Conservation (phyloP, 1,140 invertebrate species). For the Gerris buenoi region DNA sequence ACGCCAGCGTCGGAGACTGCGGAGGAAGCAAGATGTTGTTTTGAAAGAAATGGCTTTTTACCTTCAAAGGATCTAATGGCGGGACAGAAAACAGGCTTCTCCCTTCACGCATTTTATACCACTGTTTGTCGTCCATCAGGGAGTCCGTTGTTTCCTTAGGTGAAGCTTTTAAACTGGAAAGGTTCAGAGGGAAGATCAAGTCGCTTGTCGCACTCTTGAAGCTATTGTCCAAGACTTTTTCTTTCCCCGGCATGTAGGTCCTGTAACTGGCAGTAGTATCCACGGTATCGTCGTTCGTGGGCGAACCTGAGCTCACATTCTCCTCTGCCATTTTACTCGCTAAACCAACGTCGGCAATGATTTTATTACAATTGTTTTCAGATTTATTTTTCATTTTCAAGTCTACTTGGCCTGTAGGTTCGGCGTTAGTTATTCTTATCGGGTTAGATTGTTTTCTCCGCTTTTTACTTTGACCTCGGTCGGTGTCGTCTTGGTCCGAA, state of each 20-base stretch:
- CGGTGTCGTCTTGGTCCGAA: slow-evolving; percentile 17
- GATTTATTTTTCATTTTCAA: not conserved
- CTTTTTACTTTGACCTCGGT: slow-evolving; percentile 21
- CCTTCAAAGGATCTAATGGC: slow-evolving; percentile 5
- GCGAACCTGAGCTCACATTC: not conserved
- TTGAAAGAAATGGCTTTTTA: slow-evolving; percentile 11
- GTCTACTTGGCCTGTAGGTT: too few relatives aligned
- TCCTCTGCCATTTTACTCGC: not conserved
- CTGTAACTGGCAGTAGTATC: slow-evolving; percentile 2
- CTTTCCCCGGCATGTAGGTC: slow-evolving; percentile 5
- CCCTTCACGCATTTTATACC: slow-evolving; percentile 12
- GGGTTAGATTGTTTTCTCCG: slow-evolving; percentile 25
- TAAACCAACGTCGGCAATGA: not conserved
- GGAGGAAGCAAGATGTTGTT: slow-evolving; percentile 11
- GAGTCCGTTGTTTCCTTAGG: slow-evolving; percentile 13
- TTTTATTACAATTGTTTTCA: not conserved
- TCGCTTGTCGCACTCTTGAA: slow-evolving; percentile 11
- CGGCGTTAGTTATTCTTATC: slow-evolving; percentile 18
- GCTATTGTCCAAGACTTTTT: not conserved
- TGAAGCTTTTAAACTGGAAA: slow-evolving; percentile 15
- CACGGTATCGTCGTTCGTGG: too few relatives aligned
- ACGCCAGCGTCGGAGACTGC: slow-evolving; percentile 8
- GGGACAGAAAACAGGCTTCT: not conserved
- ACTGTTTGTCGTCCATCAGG: slow-evolving; percentile 9
- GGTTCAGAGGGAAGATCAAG: slow-evolving; percentile 14